Conservation (phyloP, 2,113 vertebrate species). For the Corythaeola cristata region DNA sequence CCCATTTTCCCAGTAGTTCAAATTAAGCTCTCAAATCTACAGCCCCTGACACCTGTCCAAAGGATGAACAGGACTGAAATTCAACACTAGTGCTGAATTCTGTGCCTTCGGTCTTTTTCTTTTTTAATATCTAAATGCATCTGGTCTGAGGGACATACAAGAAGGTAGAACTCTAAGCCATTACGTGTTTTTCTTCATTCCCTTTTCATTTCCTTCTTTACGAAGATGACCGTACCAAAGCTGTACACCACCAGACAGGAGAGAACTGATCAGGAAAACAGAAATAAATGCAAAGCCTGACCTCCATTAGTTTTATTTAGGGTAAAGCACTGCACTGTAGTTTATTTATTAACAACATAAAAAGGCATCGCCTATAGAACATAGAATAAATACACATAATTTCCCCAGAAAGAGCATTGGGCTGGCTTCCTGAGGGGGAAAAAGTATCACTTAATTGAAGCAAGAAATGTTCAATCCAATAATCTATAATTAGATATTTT, state of each 20-base stretch:
- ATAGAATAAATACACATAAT: slow-evolving; percentile 62
- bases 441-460: slow-evolving; percentile 55
- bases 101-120: not conserved
- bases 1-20: not conserved
- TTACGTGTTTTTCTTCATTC: not conserved
- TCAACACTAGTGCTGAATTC: not conserved
- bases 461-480: slow-evolving; percentile 69
- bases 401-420: slow-evolving; percentile 46
- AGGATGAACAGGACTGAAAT: not conserved
- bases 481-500: slow-evolving; percentile 71
- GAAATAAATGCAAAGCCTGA: slow-evolving; percentile 8
- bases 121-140: not conserved
- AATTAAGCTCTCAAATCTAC: not conserved
- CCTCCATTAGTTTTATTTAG: slow-evolving; percentile 41
- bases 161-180: not conserved
- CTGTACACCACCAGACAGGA: not conserved
- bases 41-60: not conserved
- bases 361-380: slow-evolving; percentile 37
- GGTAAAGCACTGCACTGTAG: not conserved
- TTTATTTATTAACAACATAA: slow-evolving; percentile 71
- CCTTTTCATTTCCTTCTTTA: not conserved
- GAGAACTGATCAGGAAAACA: not conserved
- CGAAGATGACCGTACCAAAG: not conserved
- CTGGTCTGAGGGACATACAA: not conserved
- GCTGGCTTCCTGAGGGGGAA: slow-evolving; percentile 44